Evolutionary conservation across 2,113 vertebrate species (phyloP).

Genomic region (Ciconia maguari): DNA sequence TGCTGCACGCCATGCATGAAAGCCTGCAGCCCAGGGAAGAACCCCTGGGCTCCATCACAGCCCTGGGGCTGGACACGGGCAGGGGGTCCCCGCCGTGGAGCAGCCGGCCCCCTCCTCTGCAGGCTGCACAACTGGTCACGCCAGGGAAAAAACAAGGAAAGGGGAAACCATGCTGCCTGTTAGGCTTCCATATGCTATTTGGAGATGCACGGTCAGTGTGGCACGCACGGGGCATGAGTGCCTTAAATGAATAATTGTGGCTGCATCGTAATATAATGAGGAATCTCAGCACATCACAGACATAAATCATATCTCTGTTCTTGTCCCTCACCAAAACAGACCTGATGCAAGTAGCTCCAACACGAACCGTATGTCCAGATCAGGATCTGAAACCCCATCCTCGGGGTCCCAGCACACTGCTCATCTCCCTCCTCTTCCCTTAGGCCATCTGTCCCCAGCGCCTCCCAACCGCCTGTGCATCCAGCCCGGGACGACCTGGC

Average conservation of each 20-base stretch:
- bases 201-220: accelerated
- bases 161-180: not conserved
- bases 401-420: accelerated
- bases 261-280: accelerated
- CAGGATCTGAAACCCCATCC: not conserved
- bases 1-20: accelerated
- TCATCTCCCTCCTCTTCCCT: not conserved
- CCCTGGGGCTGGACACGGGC: not conserved
- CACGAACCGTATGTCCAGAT: accelerated
- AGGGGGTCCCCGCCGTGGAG: not conserved
- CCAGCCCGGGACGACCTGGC: accelerated
- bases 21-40: not conserved
- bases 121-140: not conserved
- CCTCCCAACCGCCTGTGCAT: not conserved
- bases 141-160: not conserved
- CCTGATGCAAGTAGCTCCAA: not conserved
- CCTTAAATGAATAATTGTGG: not conserved
- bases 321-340: not conserved
- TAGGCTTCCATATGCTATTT: not conserved
- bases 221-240: accelerated
- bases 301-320: not conserved
- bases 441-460: not conserved
- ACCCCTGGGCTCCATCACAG: not conserved
- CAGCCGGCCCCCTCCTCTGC: not conserved
- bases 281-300: not conserved